A percentile compares a stretch with the other conserved stretches of the same genome.
These are phyloP conservation scores for Pseudopleuronectes americanus DNA, from an alignment of 2,797 vertebrate species.

Conservation along the genomic window DNA sequence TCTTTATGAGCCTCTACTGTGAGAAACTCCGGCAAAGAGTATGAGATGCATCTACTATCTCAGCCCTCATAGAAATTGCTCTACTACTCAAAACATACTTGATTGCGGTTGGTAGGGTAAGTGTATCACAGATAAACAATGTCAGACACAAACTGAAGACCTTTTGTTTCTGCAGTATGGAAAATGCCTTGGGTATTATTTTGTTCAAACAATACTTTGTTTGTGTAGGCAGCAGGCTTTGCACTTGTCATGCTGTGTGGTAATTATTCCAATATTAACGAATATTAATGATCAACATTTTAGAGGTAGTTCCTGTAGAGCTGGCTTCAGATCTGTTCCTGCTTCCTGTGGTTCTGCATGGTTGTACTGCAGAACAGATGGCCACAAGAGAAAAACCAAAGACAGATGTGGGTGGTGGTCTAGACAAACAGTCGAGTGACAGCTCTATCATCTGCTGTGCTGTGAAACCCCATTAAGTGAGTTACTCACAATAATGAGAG, in stretches of 20 bases:
- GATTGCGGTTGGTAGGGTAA: constrained; percentile 27
- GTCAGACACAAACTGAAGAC: constrained; percentile 14
- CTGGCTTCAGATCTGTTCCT: constrained; percentile 40
- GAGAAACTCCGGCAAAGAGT: constrained; percentile 29
- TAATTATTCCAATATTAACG: constrained; percentile 53
- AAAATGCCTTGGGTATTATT: constrained; percentile 18
- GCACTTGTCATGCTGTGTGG: constrained; percentile 35
- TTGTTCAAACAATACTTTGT: constrained; percentile 49
- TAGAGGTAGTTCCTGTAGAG: constrained; percentile 38
- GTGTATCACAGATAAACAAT: constrained; percentile 21
- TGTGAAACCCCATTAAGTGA: constrained; percentile 41
- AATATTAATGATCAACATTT: constrained; percentile 52
- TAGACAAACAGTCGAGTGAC: constrained; percentile 46
- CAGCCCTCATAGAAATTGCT: constrained; percentile 18
- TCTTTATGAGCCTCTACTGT: constrained; percentile 42
- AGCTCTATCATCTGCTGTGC: constrained; percentile 48
- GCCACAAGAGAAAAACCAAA: constrained; percentile 42
- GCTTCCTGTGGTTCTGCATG: constrained; percentile 29
- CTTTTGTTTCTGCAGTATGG: constrained; percentile 6
- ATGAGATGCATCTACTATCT: constrained; percentile 17
- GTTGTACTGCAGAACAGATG: constrained; percentile 48
- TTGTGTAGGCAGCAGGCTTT: constrained; percentile 54
- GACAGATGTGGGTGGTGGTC: constrained; percentile 61
- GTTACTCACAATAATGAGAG: constrained; percentile 31
- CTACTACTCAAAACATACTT: constrained; percentile 11